phyloP scores from a whole-genome alignment of 2,113 vertebrate genomes.

The Periophthalmus modestus region DNA sequence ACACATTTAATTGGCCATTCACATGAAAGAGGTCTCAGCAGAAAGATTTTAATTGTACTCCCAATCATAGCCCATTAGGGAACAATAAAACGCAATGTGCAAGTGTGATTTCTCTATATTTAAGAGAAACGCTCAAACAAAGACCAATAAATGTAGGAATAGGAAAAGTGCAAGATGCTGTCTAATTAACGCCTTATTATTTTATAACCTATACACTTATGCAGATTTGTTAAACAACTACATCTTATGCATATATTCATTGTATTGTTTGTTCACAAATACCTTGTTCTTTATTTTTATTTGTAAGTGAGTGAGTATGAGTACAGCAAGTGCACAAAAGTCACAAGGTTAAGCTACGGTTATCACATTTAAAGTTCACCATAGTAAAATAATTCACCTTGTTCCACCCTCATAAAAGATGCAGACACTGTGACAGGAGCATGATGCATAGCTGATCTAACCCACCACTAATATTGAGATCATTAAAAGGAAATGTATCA shows the following conservation, averaged over 20 bases:
- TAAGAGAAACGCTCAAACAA: neutral
- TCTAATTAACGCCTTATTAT: neutral
- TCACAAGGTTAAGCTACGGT: neutral
- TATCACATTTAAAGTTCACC: conserved; percentile 10
- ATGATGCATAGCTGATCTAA: conserved; percentile 42
- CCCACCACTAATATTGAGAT: conserved; percentile 48
- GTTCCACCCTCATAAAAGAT: conserved; percentile 36
- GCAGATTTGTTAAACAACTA: neutral
- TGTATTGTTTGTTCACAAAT: no score
- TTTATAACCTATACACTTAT: neutral
- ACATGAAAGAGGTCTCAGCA: conserved; percentile 28
- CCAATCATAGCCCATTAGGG: conserved; percentile 27
- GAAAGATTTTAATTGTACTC: conserved; percentile 16
- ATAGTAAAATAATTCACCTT: conserved; percentile 47
- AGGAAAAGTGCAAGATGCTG: neutral
- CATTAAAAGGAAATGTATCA: conserved; percentile 55
- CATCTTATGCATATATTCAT: no score
- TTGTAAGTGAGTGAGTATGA: neutral
- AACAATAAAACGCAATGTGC: conserved; percentile 10
- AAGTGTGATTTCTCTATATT: conserved; percentile 16
- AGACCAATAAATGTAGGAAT: neutral
- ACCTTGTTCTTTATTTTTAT: no score
- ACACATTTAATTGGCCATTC: conserved; percentile 39
- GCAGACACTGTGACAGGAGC: conserved; percentile 41
- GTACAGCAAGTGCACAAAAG: neutral